phyloP scores from a whole-genome alignment of 2,888 invertebrate genomes.

The Papilio demoleus region DNA sequence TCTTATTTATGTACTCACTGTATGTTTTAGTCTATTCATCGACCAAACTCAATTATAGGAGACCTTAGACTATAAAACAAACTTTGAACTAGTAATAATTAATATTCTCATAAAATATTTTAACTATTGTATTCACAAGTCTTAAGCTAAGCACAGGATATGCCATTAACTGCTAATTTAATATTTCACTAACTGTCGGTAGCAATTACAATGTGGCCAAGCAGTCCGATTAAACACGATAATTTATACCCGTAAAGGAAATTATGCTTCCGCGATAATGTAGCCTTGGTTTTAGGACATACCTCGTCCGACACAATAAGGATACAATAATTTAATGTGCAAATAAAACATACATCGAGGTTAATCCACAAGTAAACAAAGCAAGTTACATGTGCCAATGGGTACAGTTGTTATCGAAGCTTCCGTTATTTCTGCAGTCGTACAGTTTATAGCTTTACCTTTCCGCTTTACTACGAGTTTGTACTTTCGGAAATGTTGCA shows the following conservation, averaged over 20 bases:
- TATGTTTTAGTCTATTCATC: background rate
- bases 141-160: too few species aligned
- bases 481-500: slow-evolving; percentile 14
- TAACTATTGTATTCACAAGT: too few species aligned
- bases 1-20: background rate
- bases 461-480: slow-evolving; percentile 23
- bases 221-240: too few species aligned
- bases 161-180: too few species aligned
- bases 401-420: slow-evolving; percentile 32
- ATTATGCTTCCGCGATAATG: too few species aligned
- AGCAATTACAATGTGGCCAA: too few species aligned
- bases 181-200: too few species aligned
- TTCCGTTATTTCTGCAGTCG: slow-evolving; percentile 22
- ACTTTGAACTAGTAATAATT: background rate
- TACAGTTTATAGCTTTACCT: slow-evolving; percentile 25
- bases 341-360: slow-evolving; percentile 26
- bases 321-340: slow-evolving; percentile 17
- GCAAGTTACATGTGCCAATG: slow-evolving; percentile 26
- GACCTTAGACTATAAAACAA: background rate
- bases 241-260: too few species aligned
- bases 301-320: too few species aligned
- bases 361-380: slow-evolving; percentile 34
- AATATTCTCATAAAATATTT: background rate
- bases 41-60: background rate
- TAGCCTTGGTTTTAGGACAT: too few species aligned